Conservation (phyloP, 2,888 invertebrate species). For the Amphipoea oculea region DNA sequence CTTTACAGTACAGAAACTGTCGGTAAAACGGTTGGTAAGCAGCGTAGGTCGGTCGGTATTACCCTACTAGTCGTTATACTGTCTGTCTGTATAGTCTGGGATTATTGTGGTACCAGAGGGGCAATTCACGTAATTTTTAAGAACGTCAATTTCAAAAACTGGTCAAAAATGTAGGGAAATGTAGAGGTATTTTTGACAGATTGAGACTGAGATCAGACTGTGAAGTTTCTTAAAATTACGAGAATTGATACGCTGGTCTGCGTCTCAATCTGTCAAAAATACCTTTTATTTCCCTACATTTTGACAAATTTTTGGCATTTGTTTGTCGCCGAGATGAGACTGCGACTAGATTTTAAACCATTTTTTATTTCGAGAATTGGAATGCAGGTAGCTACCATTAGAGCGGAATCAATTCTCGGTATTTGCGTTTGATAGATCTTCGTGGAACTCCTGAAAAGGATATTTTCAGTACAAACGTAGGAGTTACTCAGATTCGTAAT, state of each 20-base stretch:
- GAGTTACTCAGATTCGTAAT: background rate
- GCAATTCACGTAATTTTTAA: background rate
- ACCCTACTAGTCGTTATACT: slow-evolving; percentile 35
- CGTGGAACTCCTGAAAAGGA: background rate
- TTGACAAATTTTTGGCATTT: no score
- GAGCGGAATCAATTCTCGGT: background rate
- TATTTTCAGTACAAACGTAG: slow-evolving; percentile 9
- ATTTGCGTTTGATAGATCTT: slow-evolving; percentile 3
- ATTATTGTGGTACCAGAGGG: background rate
- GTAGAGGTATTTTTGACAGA: no score
- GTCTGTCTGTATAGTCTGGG: background rate
- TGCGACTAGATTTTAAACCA: background rate
- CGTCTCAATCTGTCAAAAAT: no score
- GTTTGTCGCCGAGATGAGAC: no score
- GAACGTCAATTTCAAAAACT: background rate
- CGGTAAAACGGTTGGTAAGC: slow-evolving; percentile 33
- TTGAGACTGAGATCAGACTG: no score
- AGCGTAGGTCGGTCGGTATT: slow-evolving; percentile 28
- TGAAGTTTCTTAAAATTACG: no score
- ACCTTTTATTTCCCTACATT: no score
- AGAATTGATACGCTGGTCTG: no score
- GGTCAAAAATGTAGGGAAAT: no score
- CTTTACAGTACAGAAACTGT: slow-evolving; percentile 58
- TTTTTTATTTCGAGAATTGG: no score
- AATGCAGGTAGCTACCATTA: slow-evolving; percentile 18